A percentile compares a stretch with the other conserved stretches of the same genome.
Conservation (phyloP, 1,140 invertebrate genomes). For the Steinernema khuongi region DNA sequence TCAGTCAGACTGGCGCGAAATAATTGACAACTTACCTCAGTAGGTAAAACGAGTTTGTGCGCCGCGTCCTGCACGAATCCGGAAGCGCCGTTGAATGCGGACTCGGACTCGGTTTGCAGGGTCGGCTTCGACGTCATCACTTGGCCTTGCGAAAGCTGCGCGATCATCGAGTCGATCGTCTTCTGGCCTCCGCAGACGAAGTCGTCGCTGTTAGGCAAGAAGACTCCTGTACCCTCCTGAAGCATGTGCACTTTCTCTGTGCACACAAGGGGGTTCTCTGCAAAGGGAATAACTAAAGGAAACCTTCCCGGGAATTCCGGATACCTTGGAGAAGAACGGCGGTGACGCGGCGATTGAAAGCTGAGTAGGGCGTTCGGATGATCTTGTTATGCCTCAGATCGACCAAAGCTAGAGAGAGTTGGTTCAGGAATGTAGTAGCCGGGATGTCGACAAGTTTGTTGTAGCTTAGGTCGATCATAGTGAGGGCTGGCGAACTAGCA, state of each 20-base stretch:
- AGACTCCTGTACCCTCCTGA: constrained; percentile 54
- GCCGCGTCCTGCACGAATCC: not conserved
- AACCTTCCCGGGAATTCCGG: not conserved
- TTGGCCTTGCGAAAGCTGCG: not conserved
- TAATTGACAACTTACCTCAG: constrained; percentile 1
- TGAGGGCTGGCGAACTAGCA: constrained; percentile 35
- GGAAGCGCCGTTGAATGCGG: not conserved
- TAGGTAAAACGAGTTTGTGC: not conserved
- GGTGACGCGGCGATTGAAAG: constrained; percentile 53
- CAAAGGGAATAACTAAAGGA: constrained; percentile 28
- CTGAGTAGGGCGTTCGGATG: constrained; percentile 49
- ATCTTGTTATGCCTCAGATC: constrained; percentile 52
- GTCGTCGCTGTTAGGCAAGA: constrained; percentile 48
- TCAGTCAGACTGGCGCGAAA: not conserved
- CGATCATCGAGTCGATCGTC: constrained; percentile 16
- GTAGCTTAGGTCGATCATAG: constrained; percentile 53
- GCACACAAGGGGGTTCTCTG: constrained; percentile 57
- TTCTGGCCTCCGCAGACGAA: constrained; percentile 40
- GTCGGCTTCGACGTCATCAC: not conserved
- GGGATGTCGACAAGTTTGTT: constrained; percentile 54
- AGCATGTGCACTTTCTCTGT: constrained; percentile 55
- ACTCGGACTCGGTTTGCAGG: not conserved
- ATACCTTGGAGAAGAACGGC: constrained; percentile 55
- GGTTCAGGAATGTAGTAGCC: constrained; percentile 51
- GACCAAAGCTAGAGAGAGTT: constrained; percentile 51